These are phyloP conservation scores for Erebia ligea DNA, from an alignment of 2,888 invertebrate genomes.

Conservation along the genomic window DNA sequence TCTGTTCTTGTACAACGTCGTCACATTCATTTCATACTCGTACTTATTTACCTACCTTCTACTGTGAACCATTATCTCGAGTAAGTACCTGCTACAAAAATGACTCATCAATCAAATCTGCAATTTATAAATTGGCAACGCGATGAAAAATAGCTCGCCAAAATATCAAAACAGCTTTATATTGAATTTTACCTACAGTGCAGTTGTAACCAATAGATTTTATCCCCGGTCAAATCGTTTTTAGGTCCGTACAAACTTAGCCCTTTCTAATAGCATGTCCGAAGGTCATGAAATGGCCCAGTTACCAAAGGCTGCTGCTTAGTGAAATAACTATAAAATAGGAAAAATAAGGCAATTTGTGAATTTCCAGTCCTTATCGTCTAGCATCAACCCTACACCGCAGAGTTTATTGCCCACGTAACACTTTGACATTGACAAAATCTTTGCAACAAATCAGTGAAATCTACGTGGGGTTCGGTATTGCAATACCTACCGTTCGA, in stretches of 20 bases:
- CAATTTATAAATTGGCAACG: background rate
- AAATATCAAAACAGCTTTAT: background rate
- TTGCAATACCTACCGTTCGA: constrained; percentile 36
- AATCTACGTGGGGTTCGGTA: constrained; percentile 38
- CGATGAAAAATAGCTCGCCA: background rate
- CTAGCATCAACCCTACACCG: constrained; percentile 20
- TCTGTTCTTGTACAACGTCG: too few relatives aligned
- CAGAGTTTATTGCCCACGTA: constrained; percentile 45
- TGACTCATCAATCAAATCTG: background rate
- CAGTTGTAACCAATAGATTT: background rate
- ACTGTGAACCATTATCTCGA: too few relatives aligned
- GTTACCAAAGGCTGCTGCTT: constrained; percentile 14
- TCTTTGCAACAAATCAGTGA: constrained; percentile 38
- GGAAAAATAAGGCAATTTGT: constrained; percentile 22
- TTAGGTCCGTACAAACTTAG: constrained; percentile 14
- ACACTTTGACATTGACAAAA: constrained; percentile 50
- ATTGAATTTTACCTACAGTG: background rate
- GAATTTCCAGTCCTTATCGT: constrained; percentile 10
- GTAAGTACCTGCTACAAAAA: too few relatives aligned
- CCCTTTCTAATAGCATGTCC: constrained; percentile 20
- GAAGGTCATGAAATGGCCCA: constrained; percentile 16
- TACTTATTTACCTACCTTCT: too few relatives aligned
- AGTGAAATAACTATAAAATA: constrained; percentile 8
- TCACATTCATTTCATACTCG: too few relatives aligned
- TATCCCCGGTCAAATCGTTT: constrained; percentile 13